These are phyloP conservation scores for Onthophagus taurus DNA, from an alignment of 1,140 invertebrate genomes.

Conservation along the genomic window DNA sequence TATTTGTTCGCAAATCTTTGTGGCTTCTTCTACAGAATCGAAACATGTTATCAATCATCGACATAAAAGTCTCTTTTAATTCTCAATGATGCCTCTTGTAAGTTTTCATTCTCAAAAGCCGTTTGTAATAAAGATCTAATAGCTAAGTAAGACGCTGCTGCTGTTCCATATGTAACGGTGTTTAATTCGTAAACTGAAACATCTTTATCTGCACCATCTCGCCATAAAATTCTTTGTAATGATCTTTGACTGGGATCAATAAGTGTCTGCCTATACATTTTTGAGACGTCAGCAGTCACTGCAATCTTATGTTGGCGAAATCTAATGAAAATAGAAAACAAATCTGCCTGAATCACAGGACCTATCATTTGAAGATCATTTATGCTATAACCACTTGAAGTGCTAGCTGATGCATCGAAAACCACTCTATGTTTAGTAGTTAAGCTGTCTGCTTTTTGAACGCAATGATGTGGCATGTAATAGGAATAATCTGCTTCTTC, in stretches of 20 bases:
- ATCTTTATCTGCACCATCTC: too few species aligned
- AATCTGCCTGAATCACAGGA: slow-evolving; percentile 18
- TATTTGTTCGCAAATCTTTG: slow-evolving; percentile 21
- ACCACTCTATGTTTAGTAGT: slow-evolving; percentile 36
- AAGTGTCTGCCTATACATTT: too few species aligned
- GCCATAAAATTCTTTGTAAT: too few species aligned
- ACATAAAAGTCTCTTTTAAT: slow-evolving; percentile 29
- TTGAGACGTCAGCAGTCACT: too few species aligned
- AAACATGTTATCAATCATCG: slow-evolving; percentile 30
- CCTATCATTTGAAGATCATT: slow-evolving; percentile 30
- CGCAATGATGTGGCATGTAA: slow-evolving; percentile 39
- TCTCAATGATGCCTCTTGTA: slow-evolving; percentile 15
- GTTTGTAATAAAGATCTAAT: slow-evolving; percentile 24
- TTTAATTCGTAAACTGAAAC: too few species aligned
- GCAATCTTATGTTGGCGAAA: too few species aligned
- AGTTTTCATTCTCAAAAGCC: slow-evolving; percentile 19
- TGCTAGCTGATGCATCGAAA: slow-evolving; percentile 32
- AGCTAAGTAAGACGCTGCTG: slow-evolving; percentile 28
- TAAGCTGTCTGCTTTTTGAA: slow-evolving; percentile 24
- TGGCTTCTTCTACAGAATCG: slow-evolving; percentile 18
- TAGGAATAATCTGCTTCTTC: slow-evolving; percentile 7
- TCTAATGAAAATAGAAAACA: slow-evolving; percentile 21
- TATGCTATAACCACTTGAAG: slow-evolving; percentile 27
- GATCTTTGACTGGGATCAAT: too few species aligned
- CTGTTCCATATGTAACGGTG: too few species aligned